Evolutionary conservation across 2,113 vertebrate species (phyloP), one percentile per base, ranked within the genome.

Genomic region (Rafetus swinhoei): DNA sequence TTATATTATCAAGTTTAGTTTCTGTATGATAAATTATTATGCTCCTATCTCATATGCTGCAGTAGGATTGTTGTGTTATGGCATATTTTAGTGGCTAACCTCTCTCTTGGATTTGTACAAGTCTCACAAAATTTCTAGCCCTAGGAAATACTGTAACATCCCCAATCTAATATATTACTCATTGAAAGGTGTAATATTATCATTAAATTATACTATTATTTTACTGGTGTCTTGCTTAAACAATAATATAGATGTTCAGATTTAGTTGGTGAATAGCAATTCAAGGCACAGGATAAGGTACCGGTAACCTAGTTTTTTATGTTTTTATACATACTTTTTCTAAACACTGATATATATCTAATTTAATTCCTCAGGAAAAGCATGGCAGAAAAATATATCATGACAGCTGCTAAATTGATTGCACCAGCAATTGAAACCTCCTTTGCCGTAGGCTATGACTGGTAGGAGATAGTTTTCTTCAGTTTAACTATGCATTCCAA

Each of bases 371-470:
- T 87, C 89, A 99, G 99, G 94, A 99, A 99, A 98, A 97, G 98
- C 80, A 97, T 98, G 97, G 98, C 99, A 88, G 99, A 99, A 97
- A 99, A 99, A 95, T 99, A 98, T 95, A 99, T 99, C 94, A 99
- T 99, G 99, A 99, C 99, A 1, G 98, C 99, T 90, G 99, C 99
- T 90, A 99, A 99, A 91, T 98, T 99, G 84, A 99, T 99, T 83
- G 99, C 99, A 83, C 99, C 99, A 0, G 99, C 98, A 65, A 99
- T 99, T 6, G 99, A 99, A 96, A 94, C 97, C 1, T 99, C 99
- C 12, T 99, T 99, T 97, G 99, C 99, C 35, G 96, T 98, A 80
- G 99, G 99, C 92, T 99, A 99, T 98, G 99, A 99, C 96, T 99
- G 99, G 99, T 99, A 97, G 86, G 85, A 56, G 14, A 1, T 35